Conservation (phyloP, 2,113 vertebrate genomes). For the Garra rufa region DNA sequence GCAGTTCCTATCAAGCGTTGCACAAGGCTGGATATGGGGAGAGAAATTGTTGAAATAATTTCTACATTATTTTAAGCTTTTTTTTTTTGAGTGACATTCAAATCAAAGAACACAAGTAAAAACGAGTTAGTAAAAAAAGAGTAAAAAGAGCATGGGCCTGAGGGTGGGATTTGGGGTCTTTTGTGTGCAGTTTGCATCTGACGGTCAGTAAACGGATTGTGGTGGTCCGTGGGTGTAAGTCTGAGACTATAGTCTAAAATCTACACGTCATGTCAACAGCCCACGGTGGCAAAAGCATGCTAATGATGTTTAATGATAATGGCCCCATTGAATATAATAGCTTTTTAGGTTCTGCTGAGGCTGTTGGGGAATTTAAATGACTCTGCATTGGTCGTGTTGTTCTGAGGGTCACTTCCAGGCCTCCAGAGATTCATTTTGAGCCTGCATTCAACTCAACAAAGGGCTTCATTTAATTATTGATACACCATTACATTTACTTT, state of each 20-base stretch:
- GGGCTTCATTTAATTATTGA: conserved; percentile 28
- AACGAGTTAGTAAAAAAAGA: too few species aligned
- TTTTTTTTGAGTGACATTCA: too few species aligned
- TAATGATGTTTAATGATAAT: not conserved
- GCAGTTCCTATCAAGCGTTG: too few species aligned
- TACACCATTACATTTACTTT: conserved; percentile 31
- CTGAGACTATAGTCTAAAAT: not conserved
- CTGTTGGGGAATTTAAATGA: conserved; percentile 38
- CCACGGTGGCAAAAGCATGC: not conserved
- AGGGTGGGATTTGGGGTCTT: not conserved
- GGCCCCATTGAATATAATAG: not conserved
- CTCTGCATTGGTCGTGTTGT: conserved; percentile 35
- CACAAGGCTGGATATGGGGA: too few species aligned
- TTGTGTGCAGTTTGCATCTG: not conserved
- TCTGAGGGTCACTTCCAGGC: not conserved
- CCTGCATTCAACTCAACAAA: conserved; percentile 12
- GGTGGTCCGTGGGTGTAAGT: not conserved
- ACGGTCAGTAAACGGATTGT: not conserved
- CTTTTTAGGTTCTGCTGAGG: not conserved
- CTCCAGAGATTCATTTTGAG: conserved; percentile 31
- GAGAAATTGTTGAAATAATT: too few species aligned
- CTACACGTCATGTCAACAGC: not conserved
- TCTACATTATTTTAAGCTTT: too few species aligned
- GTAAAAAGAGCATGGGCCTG: not conserved
- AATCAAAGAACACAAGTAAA: too few species aligned